Base-by-base conservation (phyloP, 2,888 invertebrate species). In the Esperia sulphurella region DNA sequence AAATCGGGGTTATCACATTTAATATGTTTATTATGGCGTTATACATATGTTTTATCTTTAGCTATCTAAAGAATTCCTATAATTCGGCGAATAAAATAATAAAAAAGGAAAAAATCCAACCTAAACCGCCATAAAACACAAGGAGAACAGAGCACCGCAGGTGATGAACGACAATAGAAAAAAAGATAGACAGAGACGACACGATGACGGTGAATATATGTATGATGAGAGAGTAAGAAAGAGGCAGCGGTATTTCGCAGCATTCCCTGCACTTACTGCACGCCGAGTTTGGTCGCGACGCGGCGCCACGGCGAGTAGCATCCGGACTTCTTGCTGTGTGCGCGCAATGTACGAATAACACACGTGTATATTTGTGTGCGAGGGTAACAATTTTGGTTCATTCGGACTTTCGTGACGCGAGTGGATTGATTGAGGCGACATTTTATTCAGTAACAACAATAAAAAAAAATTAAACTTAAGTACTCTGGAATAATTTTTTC, bases 281-380 rank as follows among this genome's bases (percentile, higher is more conserved):
- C 96, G 93, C 96, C 96, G 83, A 96, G 95, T 91, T 96, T 96
- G 91, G 95, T 96, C 87, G 96, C 96, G 88, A 96, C 96, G 90
- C 96, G 94, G 80, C 96, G 95, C 96, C 96, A 97, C 91, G 96
- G 96, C 83, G 95, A 95, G 92, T 95, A 95, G 93, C 95, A 94
- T 83, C 93, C 92, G 75, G 92, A 82, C 91, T 92, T 93, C 92
- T 92, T 93, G 93, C 92, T 93, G 91, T 68, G 68, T 63, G 52
- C 59, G 72, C 68, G 72, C 68, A 38, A 68, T 64, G 68, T 66
- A 71, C 65, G 58, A 68, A 71, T 68, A 78, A 78, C 71, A 81
- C 86, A 91, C 75, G 71, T 70, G 68, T 76, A 48, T 88, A 90
- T 87, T 84, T 89, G 85, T 76, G 75, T 71, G 68, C 70, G 67